These are phyloP conservation scores for Hafferia zeledoni DNA, from an alignment of 2,797 vertebrate species.

Conservation along the genomic window DNA sequence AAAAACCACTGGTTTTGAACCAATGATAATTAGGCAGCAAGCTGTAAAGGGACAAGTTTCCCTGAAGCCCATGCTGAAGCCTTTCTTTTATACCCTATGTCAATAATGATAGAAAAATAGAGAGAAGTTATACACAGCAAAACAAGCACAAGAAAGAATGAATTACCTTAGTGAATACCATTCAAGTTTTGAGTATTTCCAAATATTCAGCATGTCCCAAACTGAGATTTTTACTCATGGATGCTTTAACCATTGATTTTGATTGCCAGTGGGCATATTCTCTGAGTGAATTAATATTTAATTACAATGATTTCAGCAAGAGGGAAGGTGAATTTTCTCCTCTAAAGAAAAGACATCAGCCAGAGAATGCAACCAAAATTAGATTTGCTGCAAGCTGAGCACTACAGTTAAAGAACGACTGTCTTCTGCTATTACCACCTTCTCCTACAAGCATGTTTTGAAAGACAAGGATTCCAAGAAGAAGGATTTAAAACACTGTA, in stretches of 20 bases:
- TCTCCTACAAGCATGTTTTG: neutral
- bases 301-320: neutral
- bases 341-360: neutral
- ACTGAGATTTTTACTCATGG: neutral
- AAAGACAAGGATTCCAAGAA: neutral
- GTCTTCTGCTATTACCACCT: neutral
- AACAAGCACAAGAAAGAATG: neutral
- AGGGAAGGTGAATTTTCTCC: neutral
- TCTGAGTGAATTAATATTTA: neutral
- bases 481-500: conserved; percentile 14
- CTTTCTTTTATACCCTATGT: neutral
- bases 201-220: neutral
- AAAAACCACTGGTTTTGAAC: neutral
- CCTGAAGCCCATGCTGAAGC: neutral
- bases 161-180: neutral
- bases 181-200: neutral
- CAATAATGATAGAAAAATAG: neutral
- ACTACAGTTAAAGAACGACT: neutral
- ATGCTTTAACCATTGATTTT: neutral
- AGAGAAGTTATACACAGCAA: neutral
- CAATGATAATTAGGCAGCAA: neutral
- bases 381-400: neutral
- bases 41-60: neutral
- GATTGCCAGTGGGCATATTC: neutral
- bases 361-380: neutral